Conservation (phyloP, 2,888 invertebrate species). For the Sycophila texana region DNA sequence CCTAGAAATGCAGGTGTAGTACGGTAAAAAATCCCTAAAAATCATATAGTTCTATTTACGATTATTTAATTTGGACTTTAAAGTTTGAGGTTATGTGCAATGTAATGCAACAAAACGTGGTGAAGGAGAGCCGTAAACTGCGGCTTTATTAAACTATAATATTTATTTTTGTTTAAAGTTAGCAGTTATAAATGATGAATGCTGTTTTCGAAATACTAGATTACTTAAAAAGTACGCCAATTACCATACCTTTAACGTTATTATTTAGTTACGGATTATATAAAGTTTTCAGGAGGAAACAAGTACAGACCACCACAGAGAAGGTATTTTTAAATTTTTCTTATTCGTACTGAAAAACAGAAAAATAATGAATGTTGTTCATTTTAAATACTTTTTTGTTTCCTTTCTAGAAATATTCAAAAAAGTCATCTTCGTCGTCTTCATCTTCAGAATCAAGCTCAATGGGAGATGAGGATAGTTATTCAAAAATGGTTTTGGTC, state of each 20-base stretch:
- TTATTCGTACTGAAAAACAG: background rate
- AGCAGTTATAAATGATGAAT: conserved; percentile 22
- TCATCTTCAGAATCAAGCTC: conserved; percentile 19
- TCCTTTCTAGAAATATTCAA: conserved; percentile 28
- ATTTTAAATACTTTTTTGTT: background rate
- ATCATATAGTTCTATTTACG: background rate
- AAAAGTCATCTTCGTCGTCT: conserved; percentile 1
- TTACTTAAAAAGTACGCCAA: conserved; percentile 41
- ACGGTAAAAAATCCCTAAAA: conserved; percentile 9
- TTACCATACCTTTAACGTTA: conserved; percentile 43
- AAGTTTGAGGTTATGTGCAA: conserved; percentile 30
- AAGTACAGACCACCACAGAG: background rate
- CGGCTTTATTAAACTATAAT: conserved; percentile 15
- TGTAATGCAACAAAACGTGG: conserved; percentile 35
- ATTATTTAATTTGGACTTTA: background rate
- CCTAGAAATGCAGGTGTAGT: background rate
- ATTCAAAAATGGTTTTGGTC: conserved; percentile 89
- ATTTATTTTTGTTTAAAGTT: conserved; percentile 8
- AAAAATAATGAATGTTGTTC: background rate
- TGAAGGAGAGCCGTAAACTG: background rate
- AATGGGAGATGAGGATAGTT: conserved; percentile 27
- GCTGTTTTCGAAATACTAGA: conserved; percentile 29
- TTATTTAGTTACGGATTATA: conserved; percentile 48
- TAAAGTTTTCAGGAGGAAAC: conserved; percentile 50
- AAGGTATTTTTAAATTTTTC: conserved; percentile 31